phyloP scores from a whole-genome alignment of 2,888 invertebrate genomes.

The Hartigia nigra region DNA sequence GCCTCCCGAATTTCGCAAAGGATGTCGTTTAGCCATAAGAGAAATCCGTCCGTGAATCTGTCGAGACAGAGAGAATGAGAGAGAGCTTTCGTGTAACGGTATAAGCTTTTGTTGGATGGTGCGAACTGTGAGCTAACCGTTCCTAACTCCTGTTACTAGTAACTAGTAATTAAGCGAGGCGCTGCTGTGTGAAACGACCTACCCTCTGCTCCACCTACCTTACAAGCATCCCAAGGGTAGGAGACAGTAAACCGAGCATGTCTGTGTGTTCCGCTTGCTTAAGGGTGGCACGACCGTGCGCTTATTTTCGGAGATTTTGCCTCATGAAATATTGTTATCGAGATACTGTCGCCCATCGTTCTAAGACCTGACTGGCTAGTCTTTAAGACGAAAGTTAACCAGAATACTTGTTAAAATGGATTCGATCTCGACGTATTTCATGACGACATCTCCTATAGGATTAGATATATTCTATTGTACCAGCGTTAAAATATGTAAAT shows the following conservation, averaged over 20 bases:
- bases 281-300: not conserved
- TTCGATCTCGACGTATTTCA: not conserved
- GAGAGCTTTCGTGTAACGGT: slow-evolving; percentile 43
- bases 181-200: slow-evolving; percentile 58
- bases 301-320: not conserved
- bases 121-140: slow-evolving; percentile 55
- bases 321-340: not conserved
- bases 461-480: not conserved
- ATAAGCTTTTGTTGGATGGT: slow-evolving; percentile 46
- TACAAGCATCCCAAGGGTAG: slow-evolving; percentile 9
- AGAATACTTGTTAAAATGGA: not conserved
- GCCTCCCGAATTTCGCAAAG: not conserved
- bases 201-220: slow-evolving; percentile 21
- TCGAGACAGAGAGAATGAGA: slow-evolving; percentile 38
- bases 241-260: slow-evolving; percentile 33
- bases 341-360: not conserved
- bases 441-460: not conserved
- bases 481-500: not conserved
- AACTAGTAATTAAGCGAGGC: slow-evolving; percentile 59
- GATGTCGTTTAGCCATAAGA: not conserved
- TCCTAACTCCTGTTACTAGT: slow-evolving; percentile 56
- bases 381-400: not conserved
- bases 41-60: slow-evolving; percentile 11
- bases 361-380: not conserved
- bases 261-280: slow-evolving; percentile 24